A percentile compares a stretch with the other conserved stretches of the same genome.
phyloP scores from a whole-genome alignment of 2,888 invertebrate genomes.

The Coleophora deauratella region DNA sequence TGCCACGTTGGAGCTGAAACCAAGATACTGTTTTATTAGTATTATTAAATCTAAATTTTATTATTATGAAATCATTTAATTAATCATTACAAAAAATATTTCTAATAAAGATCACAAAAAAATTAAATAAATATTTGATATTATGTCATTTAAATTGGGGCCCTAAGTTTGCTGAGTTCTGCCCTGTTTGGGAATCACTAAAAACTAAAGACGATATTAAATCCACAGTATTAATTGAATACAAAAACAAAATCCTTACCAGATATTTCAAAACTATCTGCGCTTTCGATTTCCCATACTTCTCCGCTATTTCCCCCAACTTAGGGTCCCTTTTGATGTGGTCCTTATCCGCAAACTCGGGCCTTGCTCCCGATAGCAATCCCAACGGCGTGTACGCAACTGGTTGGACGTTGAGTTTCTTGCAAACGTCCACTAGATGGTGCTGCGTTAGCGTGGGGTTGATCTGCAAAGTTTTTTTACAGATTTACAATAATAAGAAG shows the following conservation, averaged over 20 bases:
- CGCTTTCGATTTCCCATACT: conserved; percentile 77
- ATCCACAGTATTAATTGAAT: not conserved
- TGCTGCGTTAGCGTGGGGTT: conserved; percentile 81
- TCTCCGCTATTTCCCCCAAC: conserved; percentile 71
- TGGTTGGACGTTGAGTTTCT: conserved; percentile 75
- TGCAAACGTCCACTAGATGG: conserved; percentile 80
- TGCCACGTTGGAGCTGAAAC: conserved; percentile 73
- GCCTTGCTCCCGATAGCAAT: conserved; percentile 60
- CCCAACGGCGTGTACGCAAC: conserved; percentile 84
- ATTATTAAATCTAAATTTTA: no score
- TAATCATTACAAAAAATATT: no score
- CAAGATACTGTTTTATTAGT: conserved; percentile 8
- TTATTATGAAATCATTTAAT: no score
- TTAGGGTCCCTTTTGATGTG: conserved; percentile 74
- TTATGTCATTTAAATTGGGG: no score
- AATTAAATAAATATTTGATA: no score
- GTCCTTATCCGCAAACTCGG: conserved; percentile 66
- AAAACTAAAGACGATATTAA: no score
- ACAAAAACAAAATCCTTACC: conserved; percentile 50
- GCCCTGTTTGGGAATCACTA: no score
- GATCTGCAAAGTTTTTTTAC: conserved; percentile 38
- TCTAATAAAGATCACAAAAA: no score
- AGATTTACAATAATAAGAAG: no score
- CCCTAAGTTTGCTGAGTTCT: no score
- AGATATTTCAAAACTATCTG: conserved; percentile 80